Evolutionary conservation across 2,888 invertebrate species (phyloP).

Genomic region (Coecobrya sp.): DNA sequence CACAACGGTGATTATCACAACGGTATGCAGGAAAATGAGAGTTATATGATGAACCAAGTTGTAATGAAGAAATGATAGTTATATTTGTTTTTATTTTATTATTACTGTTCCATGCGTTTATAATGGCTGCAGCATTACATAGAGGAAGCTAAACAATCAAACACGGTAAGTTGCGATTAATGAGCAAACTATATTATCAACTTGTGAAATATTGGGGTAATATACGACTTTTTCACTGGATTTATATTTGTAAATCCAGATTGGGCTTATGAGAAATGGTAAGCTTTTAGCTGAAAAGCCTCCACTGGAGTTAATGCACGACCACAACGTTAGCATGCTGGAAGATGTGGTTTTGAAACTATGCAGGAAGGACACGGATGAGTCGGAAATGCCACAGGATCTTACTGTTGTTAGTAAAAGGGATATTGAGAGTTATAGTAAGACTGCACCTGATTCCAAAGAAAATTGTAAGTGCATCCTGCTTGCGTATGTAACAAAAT

Average conservation of each 20-base stretch:
- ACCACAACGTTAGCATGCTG: constrained; percentile 93
- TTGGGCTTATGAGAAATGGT: constrained; percentile 97
- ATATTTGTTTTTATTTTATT: no score
- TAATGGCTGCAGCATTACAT: constrained; percentile 71
- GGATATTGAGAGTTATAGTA: not conserved
- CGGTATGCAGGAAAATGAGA: constrained; percentile 87
- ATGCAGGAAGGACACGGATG: constrained; percentile 86
- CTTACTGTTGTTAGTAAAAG: not conserved
- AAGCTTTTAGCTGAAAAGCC: constrained; percentile 96
- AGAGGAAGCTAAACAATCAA: constrained; percentile 72
- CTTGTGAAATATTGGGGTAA: not conserved
- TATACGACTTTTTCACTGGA: no score
- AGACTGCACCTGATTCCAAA: not conserved
- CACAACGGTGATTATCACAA: constrained; percentile 97
- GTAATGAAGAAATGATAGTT: no score
- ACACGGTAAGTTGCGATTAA: constrained; percentile 54
- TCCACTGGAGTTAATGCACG: constrained; percentile 92
- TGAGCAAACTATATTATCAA: not conserved
- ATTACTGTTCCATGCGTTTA: not conserved
- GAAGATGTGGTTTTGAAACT: constrained; percentile 97
- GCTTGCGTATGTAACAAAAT: no score
- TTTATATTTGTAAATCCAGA: constrained; percentile 89
- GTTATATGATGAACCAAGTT: not conserved
- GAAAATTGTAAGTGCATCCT: not conserved
- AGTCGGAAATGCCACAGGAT: not conserved